phyloP scores from a whole-genome alignment of 2,113 vertebrate genomes.

The Takifugu bimaculatus region DNA sequence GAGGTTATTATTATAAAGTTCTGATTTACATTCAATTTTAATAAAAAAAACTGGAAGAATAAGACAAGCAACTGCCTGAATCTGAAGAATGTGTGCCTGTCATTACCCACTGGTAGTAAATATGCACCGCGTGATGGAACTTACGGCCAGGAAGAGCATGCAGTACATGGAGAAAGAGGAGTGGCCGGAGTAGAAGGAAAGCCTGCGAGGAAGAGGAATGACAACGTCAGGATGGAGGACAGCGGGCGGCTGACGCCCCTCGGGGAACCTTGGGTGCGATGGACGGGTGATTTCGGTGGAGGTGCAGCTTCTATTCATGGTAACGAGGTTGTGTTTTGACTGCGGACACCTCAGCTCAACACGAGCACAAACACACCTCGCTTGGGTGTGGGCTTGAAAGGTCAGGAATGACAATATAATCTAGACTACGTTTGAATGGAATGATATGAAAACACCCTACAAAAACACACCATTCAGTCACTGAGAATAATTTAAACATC shows the following conservation, averaged over 20 bases:
- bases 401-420: no score
- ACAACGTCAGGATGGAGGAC: not conserved
- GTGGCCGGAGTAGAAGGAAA: slow-evolving; percentile 96
- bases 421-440: no score
- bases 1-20: no score
- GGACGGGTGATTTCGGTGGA: not conserved
- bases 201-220: slow-evolving; percentile 69
- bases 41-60: no score
- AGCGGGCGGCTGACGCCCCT: not conserved
- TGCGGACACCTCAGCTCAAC: not conserved
- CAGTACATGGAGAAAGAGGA: slow-evolving; percentile 98
- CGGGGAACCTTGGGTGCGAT: no score
- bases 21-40: no score
- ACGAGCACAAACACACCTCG: not conserved
- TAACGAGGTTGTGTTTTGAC: not conserved
- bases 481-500: no score
- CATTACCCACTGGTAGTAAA: not conserved
- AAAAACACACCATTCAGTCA: no score
- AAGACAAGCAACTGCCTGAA: not conserved
- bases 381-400: no score
- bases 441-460: no score
- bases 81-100: not conserved
- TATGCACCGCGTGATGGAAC: slow-evolving; percentile 59
- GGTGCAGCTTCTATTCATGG: slow-evolving; percentile 46
- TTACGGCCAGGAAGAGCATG: slow-evolving; percentile 94